These are phyloP conservation scores for Phodopus roborovskii DNA, from an alignment of 2,113 vertebrate genomes.

Conservation along the genomic window DNA sequence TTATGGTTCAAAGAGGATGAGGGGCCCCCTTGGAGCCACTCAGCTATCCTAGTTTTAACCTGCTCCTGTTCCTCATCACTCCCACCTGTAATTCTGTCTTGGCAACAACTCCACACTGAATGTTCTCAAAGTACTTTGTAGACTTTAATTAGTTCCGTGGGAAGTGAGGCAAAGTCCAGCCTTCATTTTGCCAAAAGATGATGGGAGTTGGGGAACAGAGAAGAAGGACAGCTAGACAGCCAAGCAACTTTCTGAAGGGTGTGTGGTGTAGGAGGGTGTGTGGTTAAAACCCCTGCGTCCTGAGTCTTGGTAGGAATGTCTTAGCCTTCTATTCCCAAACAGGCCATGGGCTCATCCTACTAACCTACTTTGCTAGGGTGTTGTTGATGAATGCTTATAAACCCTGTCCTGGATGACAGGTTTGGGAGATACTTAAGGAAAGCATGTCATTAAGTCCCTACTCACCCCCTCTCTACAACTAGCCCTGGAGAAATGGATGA, in stretches of 20 bases:
- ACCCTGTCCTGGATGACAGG: conserved; percentile 78
- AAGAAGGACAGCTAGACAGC: neutral
- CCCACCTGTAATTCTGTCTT: conserved; percentile 77
- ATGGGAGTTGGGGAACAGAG: neutral
- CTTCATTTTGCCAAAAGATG: conserved; percentile 59
- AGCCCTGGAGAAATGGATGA: conserved; percentile 67
- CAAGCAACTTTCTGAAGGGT: neutral
- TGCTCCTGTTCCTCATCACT: conserved; percentile 58
- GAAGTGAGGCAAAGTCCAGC: conserved; percentile 69
- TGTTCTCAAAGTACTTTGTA: conserved; percentile 76
- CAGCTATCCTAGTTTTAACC: conserved; percentile 12
- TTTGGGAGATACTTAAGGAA: conserved; percentile 76
- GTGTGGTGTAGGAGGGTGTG: neutral
- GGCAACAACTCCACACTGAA: conserved; percentile 69
- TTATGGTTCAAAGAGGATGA: neutral
- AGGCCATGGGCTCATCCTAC: conserved; percentile 72
- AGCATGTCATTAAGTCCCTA: conserved; percentile 79
- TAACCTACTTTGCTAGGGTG: conserved; percentile 79
- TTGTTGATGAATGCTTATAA: conserved; percentile 81
- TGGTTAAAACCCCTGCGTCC: neutral
- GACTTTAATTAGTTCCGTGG: conserved; percentile 81
- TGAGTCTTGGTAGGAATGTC: conserved; percentile 1
- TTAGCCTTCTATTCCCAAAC: conserved; percentile 55
- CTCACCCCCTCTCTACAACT: conserved; percentile 72
- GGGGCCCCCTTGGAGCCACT: neutral